Base-by-base conservation (phyloP, 2,797 vertebrate genomes). In the Rhyacichthys aspro region DNA sequence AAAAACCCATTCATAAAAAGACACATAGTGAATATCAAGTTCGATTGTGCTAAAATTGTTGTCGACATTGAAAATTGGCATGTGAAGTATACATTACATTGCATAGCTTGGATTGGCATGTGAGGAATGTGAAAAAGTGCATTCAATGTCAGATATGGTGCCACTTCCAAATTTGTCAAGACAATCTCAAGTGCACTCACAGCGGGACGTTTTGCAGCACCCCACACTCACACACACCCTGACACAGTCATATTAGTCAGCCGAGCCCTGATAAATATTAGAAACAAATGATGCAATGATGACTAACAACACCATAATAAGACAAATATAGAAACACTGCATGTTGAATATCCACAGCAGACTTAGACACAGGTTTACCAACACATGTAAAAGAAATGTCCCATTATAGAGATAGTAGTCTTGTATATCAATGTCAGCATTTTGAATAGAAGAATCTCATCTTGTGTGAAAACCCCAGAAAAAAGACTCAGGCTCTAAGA, bases 1-100 rank as follows among this genome's bases (percentile, higher is more conserved):
- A 88, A 87, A 91, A 86, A 88, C 79, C 76, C 75, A 88, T 86
- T 85, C 76, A 86, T 84, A 88, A 83, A 90, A 89, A 88, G 72
- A 81, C 85, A 83, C 69, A 85, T 79, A 83, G 71, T 78, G 82
- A 84, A 84, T 82, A 79, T 79, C 73, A 86, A 79, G 78, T 81
- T 78, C 81, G 81, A 85, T 80, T 81, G 80, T 86, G 82, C 81
- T 76, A 71, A 86, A 82, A 76, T 66, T 64, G 50, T 75, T 62
- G 65, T 78, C 74, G 65, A 74, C 58, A 78, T 64, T 63, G 62
- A 72, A 76, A 78, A 86, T 48, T 82, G 83, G 56, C 45, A 16
- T 63, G 86, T 85, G 84, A 76, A 69, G 41, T 79, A 68, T 76
- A 88, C 78, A 78, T 50, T 90, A 88, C 88, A 91, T 90, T 93